Conservation (phyloP, 2,797 vertebrate species). For the Danio choprae region DNA sequence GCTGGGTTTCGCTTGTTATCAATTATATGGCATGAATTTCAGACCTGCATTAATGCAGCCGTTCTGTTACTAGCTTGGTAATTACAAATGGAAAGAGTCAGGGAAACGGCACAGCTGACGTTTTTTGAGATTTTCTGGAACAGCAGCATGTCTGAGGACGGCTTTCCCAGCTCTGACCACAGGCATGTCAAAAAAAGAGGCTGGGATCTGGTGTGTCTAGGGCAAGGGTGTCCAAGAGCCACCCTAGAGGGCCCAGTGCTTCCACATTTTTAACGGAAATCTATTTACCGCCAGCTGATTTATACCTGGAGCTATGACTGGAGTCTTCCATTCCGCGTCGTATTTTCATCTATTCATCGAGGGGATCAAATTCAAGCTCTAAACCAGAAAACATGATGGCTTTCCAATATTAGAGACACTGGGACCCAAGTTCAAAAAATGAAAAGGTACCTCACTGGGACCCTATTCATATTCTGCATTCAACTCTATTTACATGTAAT, state of each 20-base stretch:
- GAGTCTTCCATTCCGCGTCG: conserved; percentile 52
- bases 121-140: conserved; percentile 62
- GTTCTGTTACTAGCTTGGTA: conserved; percentile 70
- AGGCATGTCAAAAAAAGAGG: conserved; percentile 81
- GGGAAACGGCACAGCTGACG: conserved; percentile 62
- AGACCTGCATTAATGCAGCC: conserved; percentile 65
- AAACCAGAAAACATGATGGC: conserved; percentile 53
- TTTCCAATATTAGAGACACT: conserved; percentile 45
- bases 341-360: conserved; percentile 55
- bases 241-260: conserved; percentile 68
- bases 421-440: not conserved
- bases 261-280: conserved; percentile 71
- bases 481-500: conserved; percentile 25
- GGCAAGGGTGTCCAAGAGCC: conserved; percentile 72
- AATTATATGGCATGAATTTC: conserved; percentile 65
- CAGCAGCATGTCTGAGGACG: conserved; percentile 64
- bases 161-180: conserved; percentile 78
- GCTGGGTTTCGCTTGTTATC: conserved; percentile 64
- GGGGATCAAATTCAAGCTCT: conserved; percentile 54
- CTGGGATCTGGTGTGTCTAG: conserved; percentile 76
- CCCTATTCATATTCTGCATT: conserved; percentile 35
- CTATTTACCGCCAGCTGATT: conserved; percentile 71
- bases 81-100: conserved; percentile 64
- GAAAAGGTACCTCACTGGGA: conserved; percentile 12
- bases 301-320: conserved; percentile 61